Percentiles rank a stretch among this genome's conserved stretches.
phyloP scores from a whole-genome alignment of 2,797 vertebrate species.

The Tinamus major region DNA sequence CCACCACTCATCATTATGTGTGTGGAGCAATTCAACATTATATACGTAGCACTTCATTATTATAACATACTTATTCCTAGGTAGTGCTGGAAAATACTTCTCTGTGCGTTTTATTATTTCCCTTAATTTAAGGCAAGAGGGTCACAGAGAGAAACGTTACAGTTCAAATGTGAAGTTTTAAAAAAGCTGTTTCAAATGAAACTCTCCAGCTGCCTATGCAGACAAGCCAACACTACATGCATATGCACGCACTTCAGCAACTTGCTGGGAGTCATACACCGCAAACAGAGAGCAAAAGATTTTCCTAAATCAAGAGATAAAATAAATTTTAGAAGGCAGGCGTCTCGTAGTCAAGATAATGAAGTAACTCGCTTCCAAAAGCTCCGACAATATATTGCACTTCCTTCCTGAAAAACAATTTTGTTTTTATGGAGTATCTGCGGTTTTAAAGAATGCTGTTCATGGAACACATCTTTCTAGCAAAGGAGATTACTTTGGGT shows the following conservation, averaged over 20 bases:
- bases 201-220: not conserved
- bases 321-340: conserved; percentile 23
- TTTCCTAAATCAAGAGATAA: not conserved
- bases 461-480: not conserved
- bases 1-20: not conserved
- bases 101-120: not conserved
- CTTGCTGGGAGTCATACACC: not conserved
- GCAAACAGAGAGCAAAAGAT: not conserved
- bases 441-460: conserved; percentile 26
- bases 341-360: conserved; percentile 23
- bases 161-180: not conserved
- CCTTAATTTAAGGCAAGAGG: not conserved
- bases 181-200: not conserved
- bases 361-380: conserved; percentile 49
- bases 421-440: conserved; percentile 44
- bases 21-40: not conserved
- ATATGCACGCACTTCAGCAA: not conserved
- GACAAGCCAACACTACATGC: not conserved
- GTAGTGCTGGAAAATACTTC: not conserved
- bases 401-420: conserved; percentile 33
- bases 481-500: conserved; percentile 28
- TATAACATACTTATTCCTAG: not conserved
- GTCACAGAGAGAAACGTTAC: not conserved
- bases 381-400: conserved; percentile 37
- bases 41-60: not conserved